Evolutionary conservation across 2,113 vertebrate species (phyloP).

Genomic region (Neofelis nebulosa): DNA sequence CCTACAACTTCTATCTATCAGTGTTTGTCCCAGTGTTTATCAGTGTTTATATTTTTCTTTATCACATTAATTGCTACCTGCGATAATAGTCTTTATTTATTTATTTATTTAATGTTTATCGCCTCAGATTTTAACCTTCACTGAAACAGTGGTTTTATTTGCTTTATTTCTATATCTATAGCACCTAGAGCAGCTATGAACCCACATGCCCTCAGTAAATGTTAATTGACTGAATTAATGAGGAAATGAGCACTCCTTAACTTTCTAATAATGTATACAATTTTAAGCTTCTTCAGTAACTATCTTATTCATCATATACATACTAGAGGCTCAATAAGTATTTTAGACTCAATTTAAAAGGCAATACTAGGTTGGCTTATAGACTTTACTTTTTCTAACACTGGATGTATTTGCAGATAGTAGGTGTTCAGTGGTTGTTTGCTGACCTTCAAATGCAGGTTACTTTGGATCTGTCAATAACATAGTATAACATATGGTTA

Average conservation of each 20-base stretch:
- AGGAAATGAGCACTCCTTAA: background rate
- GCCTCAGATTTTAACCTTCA: background rate
- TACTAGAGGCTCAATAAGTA: background rate
- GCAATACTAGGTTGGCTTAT: background rate
- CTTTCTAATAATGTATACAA: background rate
- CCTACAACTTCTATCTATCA: background rate
- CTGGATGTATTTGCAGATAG: background rate
- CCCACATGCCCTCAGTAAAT: background rate
- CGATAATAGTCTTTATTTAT: background rate
- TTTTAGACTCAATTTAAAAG: background rate
- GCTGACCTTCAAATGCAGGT: background rate
- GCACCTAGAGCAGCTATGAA: background rate
- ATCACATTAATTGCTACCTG: background rate
- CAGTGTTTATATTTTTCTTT: background rate
- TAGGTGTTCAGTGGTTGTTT: background rate
- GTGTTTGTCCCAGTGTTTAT: background rate
- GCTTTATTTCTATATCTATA: background rate
- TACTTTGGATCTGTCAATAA: background rate
- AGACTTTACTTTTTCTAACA: background rate
- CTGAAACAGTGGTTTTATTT: background rate
- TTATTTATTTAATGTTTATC: background rate
- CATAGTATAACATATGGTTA: background rate
- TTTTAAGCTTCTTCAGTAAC: background rate
- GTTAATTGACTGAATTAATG: background rate
- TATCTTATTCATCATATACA: background rate